These are phyloP conservation scores for Rhinatrema bivittatum DNA, from an alignment of 2,797 vertebrate species.

Conservation along the genomic window DNA sequence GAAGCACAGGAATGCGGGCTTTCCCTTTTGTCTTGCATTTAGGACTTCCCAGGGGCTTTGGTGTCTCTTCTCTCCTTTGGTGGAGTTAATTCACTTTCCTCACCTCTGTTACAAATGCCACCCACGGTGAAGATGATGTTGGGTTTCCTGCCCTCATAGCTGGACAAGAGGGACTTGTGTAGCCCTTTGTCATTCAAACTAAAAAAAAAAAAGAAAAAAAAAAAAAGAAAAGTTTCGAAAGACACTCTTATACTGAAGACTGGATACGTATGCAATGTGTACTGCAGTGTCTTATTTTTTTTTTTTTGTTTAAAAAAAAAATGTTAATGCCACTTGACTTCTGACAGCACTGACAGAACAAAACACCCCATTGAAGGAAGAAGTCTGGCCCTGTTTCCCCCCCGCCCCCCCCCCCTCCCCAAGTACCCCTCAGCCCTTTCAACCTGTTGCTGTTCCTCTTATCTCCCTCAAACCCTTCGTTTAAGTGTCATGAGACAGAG, in stretches of 20 bases:
- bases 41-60: slow-evolving; percentile 48
- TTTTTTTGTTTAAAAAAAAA: too few relatives aligned
- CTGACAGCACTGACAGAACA: slow-evolving; percentile 52
- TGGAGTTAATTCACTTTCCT: slow-evolving; percentile 49
- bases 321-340: slow-evolving; percentile 44
- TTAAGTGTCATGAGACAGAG: slow-evolving; percentile 24
- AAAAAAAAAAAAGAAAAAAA: slow-evolving; percentile 43
- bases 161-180: slow-evolving; percentile 50
- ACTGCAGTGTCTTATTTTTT: too few relatives aligned
- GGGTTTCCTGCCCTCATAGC: slow-evolving; percentile 47
- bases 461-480: slow-evolving; percentile 20
- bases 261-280: slow-evolving; percentile 67
- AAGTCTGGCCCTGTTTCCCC: slow-evolving; percentile 37
- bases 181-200: slow-evolving; percentile 43
- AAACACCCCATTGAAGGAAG: slow-evolving; percentile 48
- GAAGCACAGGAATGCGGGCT: slow-evolving; percentile 52
- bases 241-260: slow-evolving; percentile 64
- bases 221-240: slow-evolving; percentile 37
- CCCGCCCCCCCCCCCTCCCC: slow-evolving; percentile 1
- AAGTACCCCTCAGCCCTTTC: background rate
- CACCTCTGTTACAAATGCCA: slow-evolving; percentile 44
- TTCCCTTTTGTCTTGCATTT: slow-evolving; percentile 43
- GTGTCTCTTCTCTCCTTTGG: slow-evolving; percentile 55
- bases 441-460: slow-evolving; percentile 33
- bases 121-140: slow-evolving; percentile 44